phyloP scores from a whole-genome alignment of 2,888 invertebrate species.

The Spilarctia lutea region DNA sequence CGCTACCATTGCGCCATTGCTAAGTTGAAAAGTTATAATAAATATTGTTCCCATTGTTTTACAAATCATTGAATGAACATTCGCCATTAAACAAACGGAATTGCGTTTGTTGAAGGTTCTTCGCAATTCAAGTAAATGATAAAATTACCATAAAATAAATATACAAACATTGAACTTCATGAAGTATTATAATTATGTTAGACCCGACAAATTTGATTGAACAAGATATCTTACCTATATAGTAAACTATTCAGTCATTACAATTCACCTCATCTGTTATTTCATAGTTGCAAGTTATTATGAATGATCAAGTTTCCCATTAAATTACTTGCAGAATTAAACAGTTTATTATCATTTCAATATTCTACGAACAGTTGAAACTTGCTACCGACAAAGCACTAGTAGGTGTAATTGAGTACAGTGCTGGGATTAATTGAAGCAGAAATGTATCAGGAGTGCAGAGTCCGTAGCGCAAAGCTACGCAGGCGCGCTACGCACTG shows the following conservation, averaged over 20 bases:
- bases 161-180: too few species aligned
- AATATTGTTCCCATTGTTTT: background rate
- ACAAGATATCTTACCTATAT: background rate
- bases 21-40: background rate
- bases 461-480: conserved; percentile 75
- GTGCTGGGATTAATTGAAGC: conserved; percentile 83
- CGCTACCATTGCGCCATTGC: too few species aligned
- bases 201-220: background rate
- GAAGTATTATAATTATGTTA: background rate
- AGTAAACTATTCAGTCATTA: background rate
- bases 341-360: conserved; percentile 46
- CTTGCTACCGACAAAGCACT: conserved; percentile 57
- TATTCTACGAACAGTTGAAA: conserved; percentile 55
- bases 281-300: background rate
- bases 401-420: conserved; percentile 80
- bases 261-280: background rate
- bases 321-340: conserved; percentile 1
- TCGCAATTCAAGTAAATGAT: background rate
- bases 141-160: too few species aligned
- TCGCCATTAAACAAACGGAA: background rate
- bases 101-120: background rate
- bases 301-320: background rate
- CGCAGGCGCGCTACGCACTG: conserved; percentile 79
- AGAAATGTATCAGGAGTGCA: conserved; percentile 84
- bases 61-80: background rate